phyloP scores from a whole-genome alignment of 2,797 vertebrate genomes.

The Accipiter minullus region DNA sequence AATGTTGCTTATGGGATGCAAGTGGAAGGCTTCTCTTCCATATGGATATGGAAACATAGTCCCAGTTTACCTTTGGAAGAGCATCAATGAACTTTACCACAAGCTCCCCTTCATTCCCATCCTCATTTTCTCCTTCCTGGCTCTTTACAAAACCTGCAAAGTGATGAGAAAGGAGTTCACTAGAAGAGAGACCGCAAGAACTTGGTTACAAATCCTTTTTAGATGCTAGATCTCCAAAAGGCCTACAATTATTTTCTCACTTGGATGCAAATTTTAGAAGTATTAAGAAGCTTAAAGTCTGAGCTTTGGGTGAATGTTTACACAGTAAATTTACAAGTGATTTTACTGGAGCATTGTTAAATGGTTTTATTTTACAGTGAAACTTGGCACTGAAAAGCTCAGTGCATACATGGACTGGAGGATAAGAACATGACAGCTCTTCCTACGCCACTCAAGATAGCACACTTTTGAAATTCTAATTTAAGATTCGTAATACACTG shows the following conservation, averaged over 20 bases:
- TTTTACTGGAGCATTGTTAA: slow-evolving; percentile 30
- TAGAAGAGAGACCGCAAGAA: not conserved
- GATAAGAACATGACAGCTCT: slow-evolving; percentile 73
- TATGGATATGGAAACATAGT: not conserved
- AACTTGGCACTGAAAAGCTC: slow-evolving; percentile 51
- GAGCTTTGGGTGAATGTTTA: slow-evolving; percentile 14
- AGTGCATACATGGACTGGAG: slow-evolving; percentile 48
- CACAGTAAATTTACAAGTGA: not conserved
- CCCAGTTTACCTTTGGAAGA: slow-evolving; percentile 86
- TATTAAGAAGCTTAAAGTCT: not conserved
- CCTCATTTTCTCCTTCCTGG: slow-evolving; percentile 90
- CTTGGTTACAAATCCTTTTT: not conserved
- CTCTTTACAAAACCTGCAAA: slow-evolving; percentile 90
- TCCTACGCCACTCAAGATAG: slow-evolving; percentile 78
- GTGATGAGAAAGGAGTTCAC: not conserved
- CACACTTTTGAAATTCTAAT: slow-evolving; percentile 79
- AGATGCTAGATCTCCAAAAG: slow-evolving; percentile 2
- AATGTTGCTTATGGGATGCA: not conserved
- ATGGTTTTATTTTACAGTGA: slow-evolving; percentile 52
- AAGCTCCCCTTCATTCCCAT: slow-evolving; percentile 83
- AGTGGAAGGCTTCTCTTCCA: not conserved
- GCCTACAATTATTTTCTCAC: slow-evolving; percentile 10
- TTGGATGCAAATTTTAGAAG: not conserved
- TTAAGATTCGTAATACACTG: slow-evolving; percentile 74
- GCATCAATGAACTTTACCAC: slow-evolving; percentile 85